Conservation (phyloP, 2,888 invertebrate species). For the Cactoblastis cactorum region DNA sequence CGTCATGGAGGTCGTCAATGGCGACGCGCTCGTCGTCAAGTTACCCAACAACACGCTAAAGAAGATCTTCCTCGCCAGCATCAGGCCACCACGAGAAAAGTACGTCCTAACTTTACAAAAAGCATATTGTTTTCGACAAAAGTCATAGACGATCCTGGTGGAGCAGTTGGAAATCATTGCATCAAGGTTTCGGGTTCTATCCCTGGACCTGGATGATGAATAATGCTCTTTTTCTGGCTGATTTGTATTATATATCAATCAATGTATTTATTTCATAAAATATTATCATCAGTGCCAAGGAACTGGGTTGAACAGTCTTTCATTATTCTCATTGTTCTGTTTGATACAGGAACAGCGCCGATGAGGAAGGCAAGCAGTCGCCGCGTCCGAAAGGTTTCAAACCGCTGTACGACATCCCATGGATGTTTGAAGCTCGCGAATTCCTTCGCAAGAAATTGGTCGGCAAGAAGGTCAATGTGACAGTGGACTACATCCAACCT, state of each 20-base stretch:
- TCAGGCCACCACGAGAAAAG: slow-evolving; percentile 93
- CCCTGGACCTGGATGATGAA: too few species aligned
- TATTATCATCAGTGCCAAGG: too few species aligned
- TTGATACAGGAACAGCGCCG: slow-evolving; percentile 62
- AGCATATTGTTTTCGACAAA: too few species aligned
- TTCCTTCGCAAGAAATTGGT: slow-evolving; percentile 96
- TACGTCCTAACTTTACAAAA: slow-evolving; percentile 40
- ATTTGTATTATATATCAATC: too few species aligned
- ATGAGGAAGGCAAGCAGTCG: slow-evolving; percentile 84
- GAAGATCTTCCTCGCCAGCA: slow-evolving; percentile 97
- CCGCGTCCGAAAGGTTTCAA: slow-evolving; percentile 86
- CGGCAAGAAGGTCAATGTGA: slow-evolving; percentile 95
- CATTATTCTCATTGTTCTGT: slow-evolving; percentile 16
- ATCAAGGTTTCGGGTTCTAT: too few species aligned
- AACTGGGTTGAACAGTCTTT: too few species aligned
- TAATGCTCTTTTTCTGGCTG: too few species aligned
- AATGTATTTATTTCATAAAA: too few species aligned
- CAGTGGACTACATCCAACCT: slow-evolving; percentile 97
- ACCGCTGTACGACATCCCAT: slow-evolving; percentile 98
- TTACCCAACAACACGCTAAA: slow-evolving; percentile 86
- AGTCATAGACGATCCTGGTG: too few species aligned
- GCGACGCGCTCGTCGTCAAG: slow-evolving; percentile 94
- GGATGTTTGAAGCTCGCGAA: slow-evolving; percentile 99
- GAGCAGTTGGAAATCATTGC: too few species aligned
- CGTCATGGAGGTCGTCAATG: slow-evolving; percentile 95